Base-by-base conservation (phyloP, 2,888 invertebrate species). In the Pharmacophagus antenor region DNA sequence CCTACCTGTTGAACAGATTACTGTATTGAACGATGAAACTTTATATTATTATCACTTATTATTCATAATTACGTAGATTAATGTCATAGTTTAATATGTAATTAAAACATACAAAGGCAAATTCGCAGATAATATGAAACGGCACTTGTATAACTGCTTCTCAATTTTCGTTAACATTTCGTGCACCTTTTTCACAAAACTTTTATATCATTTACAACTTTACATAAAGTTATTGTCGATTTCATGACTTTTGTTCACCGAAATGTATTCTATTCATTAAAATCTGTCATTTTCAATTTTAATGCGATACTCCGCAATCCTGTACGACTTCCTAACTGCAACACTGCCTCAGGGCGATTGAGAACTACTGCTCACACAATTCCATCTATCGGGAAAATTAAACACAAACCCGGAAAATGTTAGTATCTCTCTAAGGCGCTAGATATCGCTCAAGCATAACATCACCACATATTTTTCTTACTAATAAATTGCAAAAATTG, bases 351-450 rank as follows among this genome's bases (percentile, higher is more conserved):
- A 10, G 44, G 44, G 27, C 20, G 27, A 12, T 15, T 10, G 3
- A 22, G 18, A 23, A 44, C 44, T 42, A 17, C 2, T 25, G 44
- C 15, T 2, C 12, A 25, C 46, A 7, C 25, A 20, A 25, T 44
- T 15, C 54, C 54, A 54, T 54, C 54, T 54, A 46, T 27, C 54
- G 54, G 42, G 17, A 17, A 23, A 25, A n/a, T 6, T 3, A 10
- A n/a, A 23, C 1, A n/a, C 42, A 7, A 10, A 42, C 18, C 6
- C 12, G 5, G 6, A 31, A 5, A 12, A 15, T 2, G 10, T 15
- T 44, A 7, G 10, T 54, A 20, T 25, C 10, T 6, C 7, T 5
- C 17, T 17, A 3, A 6, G 44, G 12, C 54, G 25, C 54, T 54
- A 54, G 54, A 54, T 44, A 1, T 23, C 54, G 27, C 44, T 23